Evolutionary conservation across 2,797 vertebrate species (phyloP).

Genomic region (Cirrhinus mrigala): DNA sequence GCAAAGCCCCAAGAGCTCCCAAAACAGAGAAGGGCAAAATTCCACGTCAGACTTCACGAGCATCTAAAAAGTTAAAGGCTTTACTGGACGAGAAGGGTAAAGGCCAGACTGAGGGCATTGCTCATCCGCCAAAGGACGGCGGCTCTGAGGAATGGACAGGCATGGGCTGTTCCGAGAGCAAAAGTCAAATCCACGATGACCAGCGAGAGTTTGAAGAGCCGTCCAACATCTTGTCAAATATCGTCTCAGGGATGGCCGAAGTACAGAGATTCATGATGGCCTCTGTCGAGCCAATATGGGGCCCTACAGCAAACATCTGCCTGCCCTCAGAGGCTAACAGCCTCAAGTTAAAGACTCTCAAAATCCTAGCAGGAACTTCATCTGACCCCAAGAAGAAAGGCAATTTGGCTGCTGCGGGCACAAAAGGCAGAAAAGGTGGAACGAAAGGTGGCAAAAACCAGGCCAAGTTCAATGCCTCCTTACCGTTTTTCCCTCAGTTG

Average conservation of each 20-base stretch:
- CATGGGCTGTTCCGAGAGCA: conserved; percentile 86
- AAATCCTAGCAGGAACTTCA: conserved; percentile 95
- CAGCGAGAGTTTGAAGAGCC: conserved; percentile 99
- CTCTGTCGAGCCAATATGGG: conserved; percentile 97
- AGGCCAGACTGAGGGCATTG: conserved; percentile 75
- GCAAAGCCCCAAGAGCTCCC: conserved; percentile 87
- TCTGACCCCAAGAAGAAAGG: conserved; percentile 96
- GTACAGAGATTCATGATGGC: conserved; percentile 99
- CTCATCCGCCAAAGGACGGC: conserved; percentile 80
- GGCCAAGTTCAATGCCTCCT: conserved; percentile 85
- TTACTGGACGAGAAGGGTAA: conserved; percentile 86
- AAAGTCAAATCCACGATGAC: conserved; percentile 90
- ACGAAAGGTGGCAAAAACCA: conserved; percentile 91
- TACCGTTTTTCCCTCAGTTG: conserved; percentile 86
- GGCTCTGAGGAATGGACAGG: conserved; percentile 86
- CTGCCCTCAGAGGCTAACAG: conserved; percentile 94
- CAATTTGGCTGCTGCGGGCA: conserved; percentile 77
- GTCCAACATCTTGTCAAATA: conserved; percentile 98
- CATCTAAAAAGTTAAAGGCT: conserved; percentile 92
- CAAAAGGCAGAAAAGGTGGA: conserved; percentile 89
- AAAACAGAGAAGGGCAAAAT: conserved; percentile 93
- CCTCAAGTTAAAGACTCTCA: conserved; percentile 98
- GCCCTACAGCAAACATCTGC: conserved; percentile 89
- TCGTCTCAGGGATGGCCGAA: conserved; percentile 98
- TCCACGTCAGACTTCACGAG: conserved; percentile 89